Percentiles rank a stretch among this genome's conserved stretches.
These are phyloP conservation scores for Petroica traversi DNA, from an alignment of 2,113 vertebrate species.

Conservation along the genomic window DNA sequence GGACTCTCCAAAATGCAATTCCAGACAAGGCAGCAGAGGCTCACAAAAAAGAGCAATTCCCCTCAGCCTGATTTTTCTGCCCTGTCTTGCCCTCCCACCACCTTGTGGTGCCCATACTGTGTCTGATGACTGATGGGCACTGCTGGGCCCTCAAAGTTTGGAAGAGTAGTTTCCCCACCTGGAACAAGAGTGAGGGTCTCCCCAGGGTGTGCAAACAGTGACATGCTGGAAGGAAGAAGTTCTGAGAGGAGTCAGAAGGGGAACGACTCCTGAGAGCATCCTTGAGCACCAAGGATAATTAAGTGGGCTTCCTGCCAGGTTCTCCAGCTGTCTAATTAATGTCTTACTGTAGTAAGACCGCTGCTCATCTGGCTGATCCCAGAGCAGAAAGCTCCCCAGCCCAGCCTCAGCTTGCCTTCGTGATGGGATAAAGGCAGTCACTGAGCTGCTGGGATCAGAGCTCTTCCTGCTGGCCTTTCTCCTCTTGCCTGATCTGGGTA, in stretches of 20 bases:
- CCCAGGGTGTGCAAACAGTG: background rate
- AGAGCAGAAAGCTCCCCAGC: background rate
- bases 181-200: background rate
- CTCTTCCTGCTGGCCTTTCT: background rate
- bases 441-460: background rate
- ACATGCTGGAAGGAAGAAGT: background rate
- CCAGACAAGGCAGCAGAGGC: background rate
- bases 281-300: background rate
- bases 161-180: background rate
- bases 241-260: background rate
- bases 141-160: background rate
- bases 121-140: background rate
- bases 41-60: background rate
- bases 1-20: background rate
- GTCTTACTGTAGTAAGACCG: background rate
- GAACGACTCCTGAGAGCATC: background rate
- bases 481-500: background rate
- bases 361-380: background rate
- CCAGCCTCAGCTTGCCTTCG: background rate
- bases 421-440: background rate
- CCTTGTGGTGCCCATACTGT: background rate
- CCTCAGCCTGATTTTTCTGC: background rate
- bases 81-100: background rate
- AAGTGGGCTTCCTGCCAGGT: background rate
- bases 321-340: constrained; percentile 63